A percentile compares a stretch with the other conserved stretches of the same genome.
phyloP scores from a whole-genome alignment of 2,113 vertebrate species.

The Myotis yumanensis region DNA sequence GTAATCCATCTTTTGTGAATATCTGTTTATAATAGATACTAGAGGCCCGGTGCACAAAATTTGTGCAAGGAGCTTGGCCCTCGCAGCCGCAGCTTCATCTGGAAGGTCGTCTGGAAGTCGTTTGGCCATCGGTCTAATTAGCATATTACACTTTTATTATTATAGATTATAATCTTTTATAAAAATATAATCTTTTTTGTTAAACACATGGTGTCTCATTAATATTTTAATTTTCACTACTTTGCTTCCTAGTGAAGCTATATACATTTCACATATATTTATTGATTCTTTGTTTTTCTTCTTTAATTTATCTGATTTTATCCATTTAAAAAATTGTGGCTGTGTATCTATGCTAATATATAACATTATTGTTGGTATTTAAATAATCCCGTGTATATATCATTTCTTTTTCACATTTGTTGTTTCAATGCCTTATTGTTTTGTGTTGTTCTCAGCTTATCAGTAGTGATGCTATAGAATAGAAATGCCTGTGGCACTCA shows the following conservation, averaged over 20 bases:
- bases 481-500: neutral
- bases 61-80: too few species aligned
- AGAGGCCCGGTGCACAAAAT: too few species aligned
- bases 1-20: neutral
- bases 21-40: too few species aligned
- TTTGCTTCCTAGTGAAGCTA: neutral
- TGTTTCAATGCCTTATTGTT: neutral
- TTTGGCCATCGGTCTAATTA: too few species aligned
- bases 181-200: neutral
- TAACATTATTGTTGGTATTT: constrained; percentile 15
- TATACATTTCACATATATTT: neutral
- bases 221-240: neutral
- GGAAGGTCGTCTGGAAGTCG: too few species aligned
- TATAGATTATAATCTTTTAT: too few species aligned
- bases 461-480: neutral
- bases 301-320: neutral
- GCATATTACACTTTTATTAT: too few species aligned
- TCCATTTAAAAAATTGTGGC: neutral
- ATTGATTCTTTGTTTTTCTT: neutral
- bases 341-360: neutral
- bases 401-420: neutral
- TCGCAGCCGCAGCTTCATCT: too few species aligned
- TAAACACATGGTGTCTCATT: neutral
- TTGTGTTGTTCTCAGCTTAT: neutral
- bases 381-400: neutral